Base-by-base conservation (phyloP, 1,140 invertebrate species). In the Cydia strobilella region DNA sequence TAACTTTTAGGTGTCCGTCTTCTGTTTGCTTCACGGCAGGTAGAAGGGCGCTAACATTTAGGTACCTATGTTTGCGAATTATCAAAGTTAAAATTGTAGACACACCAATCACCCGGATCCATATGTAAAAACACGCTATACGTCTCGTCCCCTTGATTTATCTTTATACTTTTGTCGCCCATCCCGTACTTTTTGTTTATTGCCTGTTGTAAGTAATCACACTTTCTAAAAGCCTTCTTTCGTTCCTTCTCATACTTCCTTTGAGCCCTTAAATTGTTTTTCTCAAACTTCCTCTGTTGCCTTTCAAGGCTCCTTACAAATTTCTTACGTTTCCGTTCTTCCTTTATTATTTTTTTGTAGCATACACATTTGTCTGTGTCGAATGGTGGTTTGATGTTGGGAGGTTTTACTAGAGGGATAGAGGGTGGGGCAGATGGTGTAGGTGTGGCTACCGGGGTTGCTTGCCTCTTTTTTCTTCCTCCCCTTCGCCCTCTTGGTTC, bases 311-410 rank as follows among this genome's bases (percentile, higher is more conserved):
- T 54, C 51, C 51, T 54, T 18, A 54, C 51, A 15, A 54, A 54
- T 18, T 54, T 54, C 51, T 54, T 54, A 18, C 51, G 51, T 54
- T 54, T 54, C 1, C 51, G 15, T 54, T 54, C 51, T 18, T 54
- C 51, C n/a, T 15, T 54, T 54, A 54, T 54, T 18, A 54, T 54
- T 20, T 54, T 54, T 54, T 54, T 54, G 51, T 54, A 54, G 51
- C 51, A 54, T 7, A 54, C 15, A 18, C 51, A 54, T 54, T 54
- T 18, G 51, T 54, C 51, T 18, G n/a, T 54, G 51, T 54, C 51
- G 51, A 54, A 54, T n/a, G 15, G 13, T 15, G 51, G n/a, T 54
- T 54, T 54, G 6, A 54, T 15, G 0, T n/a, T 54, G 15, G 51
- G 51, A 54, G 51, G 51, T 54, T 54, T 54, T 9, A 54, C 15